These are phyloP conservation scores for Nomada fabriciana DNA, from an alignment of 2,888 invertebrate genomes.

Conservation along the genomic window DNA sequence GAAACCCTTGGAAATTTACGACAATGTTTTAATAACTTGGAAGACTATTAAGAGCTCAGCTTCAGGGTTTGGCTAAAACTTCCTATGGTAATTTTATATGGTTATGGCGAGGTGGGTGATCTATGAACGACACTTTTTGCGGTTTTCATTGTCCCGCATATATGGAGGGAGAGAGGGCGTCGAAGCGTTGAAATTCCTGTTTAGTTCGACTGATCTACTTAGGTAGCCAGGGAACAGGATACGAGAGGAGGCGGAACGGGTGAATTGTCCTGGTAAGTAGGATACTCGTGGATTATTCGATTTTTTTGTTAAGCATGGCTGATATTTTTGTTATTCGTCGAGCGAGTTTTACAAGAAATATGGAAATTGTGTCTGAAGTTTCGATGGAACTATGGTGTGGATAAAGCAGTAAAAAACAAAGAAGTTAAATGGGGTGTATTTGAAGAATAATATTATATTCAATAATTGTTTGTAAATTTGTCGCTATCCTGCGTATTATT, in stretches of 20 bases:
- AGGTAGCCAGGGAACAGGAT: slow-evolving; percentile 66
- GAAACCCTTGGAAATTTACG: background rate
- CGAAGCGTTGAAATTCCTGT: slow-evolving; percentile 67
- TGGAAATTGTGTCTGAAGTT: background rate
- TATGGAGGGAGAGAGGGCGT: background rate
- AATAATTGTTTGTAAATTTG: background rate
- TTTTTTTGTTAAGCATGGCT: too few species aligned
- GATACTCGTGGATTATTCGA: background rate
- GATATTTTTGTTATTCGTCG: background rate
- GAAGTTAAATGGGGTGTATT: background rate
- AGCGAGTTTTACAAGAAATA: too few species aligned
- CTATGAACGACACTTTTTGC: background rate
- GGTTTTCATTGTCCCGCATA: background rate
- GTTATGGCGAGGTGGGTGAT: too few species aligned
- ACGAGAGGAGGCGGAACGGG: slow-evolving; percentile 45
- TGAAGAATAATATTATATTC: background rate
- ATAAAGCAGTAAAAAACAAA: too few species aligned
- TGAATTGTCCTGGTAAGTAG: slow-evolving; percentile 42
- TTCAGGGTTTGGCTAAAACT: background rate
- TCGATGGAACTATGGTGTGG: too few species aligned
- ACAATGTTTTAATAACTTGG: background rate
- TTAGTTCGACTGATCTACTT: slow-evolving; percentile 73
- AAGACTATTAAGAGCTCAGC: background rate
- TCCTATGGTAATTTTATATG: too few species aligned
- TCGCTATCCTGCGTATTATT: background rate